A percentile compares a stretch with the other conserved stretches of the same genome.
Conservation (phyloP, 2,888 invertebrate genomes). For the Colostygia pectinataria region DNA sequence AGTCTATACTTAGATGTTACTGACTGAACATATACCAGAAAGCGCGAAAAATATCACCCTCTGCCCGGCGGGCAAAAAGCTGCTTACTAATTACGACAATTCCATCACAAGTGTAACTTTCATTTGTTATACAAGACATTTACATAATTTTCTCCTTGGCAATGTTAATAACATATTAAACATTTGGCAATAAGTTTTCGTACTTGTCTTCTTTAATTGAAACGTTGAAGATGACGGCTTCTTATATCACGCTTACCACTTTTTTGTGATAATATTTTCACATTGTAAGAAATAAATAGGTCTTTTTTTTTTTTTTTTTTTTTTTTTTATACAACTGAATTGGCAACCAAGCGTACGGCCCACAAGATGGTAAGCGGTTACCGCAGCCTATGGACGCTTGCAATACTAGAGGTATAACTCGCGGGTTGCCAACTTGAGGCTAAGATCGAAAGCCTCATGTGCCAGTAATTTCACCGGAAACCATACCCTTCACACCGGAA, state of each 20-base stretch:
- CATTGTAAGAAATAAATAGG: neutral
- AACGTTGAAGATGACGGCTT: constrained; percentile 14
- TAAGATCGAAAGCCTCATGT: no score
- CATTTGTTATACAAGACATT: constrained; percentile 73
- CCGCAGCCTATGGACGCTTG: no score
- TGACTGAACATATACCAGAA: no score
- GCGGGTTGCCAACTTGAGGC: no score
- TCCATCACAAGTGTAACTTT: constrained; percentile 66
- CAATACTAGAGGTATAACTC: no score
- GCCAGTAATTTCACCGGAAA: no score
- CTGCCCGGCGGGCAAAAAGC: constrained; percentile 16
- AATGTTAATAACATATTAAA: constrained; percentile 36
- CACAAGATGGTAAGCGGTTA: no score
- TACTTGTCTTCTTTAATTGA: constrained; percentile 30
- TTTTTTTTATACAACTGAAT: no score
- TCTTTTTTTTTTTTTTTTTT: no score
- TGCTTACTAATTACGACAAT: constrained; percentile 69
- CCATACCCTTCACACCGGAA: no score
- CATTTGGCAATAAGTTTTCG: constrained; percentile 33
- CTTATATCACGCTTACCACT: constrained; percentile 14
- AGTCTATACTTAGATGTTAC: no score
- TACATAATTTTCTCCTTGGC: constrained; percentile 54
- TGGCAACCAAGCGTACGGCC: neutral
- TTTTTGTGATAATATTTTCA: constrained; percentile 3
- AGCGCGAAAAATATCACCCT: neutral